Evolutionary conservation across 1,140 invertebrate genomes (phyloP).

Genomic region (Drosophila oshimai): DNA sequence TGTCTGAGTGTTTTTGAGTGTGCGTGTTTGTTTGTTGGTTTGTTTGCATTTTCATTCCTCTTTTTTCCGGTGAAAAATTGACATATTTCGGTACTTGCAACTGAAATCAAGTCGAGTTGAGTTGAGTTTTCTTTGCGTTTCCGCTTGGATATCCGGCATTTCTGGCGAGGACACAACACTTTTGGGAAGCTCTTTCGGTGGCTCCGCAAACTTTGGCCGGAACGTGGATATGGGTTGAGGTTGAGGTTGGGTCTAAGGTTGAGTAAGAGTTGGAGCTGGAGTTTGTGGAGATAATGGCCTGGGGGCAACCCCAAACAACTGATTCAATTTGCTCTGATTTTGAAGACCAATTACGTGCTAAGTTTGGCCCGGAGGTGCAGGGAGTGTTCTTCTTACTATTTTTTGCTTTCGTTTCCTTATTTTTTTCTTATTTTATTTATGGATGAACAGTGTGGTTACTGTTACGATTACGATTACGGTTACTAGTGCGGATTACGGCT

Average conservation of each 20-base stretch:
- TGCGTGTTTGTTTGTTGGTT: constrained; percentile 11
- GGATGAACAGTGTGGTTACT: constrained; percentile 54
- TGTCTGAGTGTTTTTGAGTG: neutral
- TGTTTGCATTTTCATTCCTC: neutral
- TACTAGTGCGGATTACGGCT: constrained; percentile 27
- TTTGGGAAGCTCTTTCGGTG: neutral
- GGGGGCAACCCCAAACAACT: constrained; percentile 27
- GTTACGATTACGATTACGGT: constrained; percentile 42
- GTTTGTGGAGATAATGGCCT: constrained; percentile 10
- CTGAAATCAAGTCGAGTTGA: constrained; percentile 27
- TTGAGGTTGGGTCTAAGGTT: neutral
- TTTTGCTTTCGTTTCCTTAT: neutral
- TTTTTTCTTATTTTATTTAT: constrained; percentile 7
- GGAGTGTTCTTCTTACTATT: neutral
- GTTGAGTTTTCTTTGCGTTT: constrained; percentile 57
- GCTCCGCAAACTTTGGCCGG: constrained; percentile 29
- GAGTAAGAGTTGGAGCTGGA: too few relatives aligned
- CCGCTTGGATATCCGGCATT: constrained; percentile 63
- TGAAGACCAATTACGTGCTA: constrained; percentile 62
- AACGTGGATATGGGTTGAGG: constrained; percentile 20
- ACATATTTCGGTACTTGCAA: constrained; percentile 65
- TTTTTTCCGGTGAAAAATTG: constrained; percentile 57
- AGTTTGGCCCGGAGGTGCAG: neutral
- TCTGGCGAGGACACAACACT: constrained; percentile 9
- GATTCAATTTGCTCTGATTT: constrained; percentile 62